phyloP scores from a whole-genome alignment of 2,113 vertebrate species.

The Sminthopsis crassicaudata region DNA sequence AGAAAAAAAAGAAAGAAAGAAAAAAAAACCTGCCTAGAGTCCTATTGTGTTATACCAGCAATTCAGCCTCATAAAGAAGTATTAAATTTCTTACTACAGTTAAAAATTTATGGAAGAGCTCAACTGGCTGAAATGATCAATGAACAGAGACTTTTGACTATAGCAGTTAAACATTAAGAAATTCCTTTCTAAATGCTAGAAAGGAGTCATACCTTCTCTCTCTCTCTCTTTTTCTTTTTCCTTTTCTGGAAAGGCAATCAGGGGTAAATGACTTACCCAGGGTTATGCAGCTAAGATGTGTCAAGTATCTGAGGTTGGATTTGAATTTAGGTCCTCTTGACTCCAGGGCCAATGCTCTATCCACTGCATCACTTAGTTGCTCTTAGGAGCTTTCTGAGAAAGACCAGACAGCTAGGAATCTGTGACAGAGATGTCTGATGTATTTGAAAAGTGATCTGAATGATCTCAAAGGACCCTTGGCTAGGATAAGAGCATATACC shows the following conservation, averaged over 20 bases:
- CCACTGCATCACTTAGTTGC: no score
- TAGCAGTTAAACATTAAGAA: not conserved
- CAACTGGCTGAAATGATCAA: not conserved
- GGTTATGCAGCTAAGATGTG: no score
- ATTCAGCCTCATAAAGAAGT: not conserved
- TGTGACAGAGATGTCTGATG: fast-evolving
- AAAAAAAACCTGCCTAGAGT: not conserved
- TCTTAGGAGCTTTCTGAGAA: not conserved
- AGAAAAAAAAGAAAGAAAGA: not conserved
- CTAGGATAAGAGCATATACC: not conserved
- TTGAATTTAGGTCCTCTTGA: no score
- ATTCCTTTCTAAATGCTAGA: not conserved
- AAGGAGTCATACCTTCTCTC: not conserved
- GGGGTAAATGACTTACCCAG: no score
- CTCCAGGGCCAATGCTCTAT: no score
- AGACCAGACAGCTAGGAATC: not conserved
- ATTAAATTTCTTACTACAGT: not conserved
- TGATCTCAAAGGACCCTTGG: not conserved
- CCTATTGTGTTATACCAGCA: not conserved
- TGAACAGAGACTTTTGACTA: not conserved
- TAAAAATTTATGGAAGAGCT: not conserved
- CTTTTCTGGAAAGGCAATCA: no score
- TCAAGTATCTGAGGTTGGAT: no score
- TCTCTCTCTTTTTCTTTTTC: no score
- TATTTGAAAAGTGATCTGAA: fast-evolving